Percentiles rank a stretch among this genome's conserved stretches.
phyloP scores from a whole-genome alignment of 2,888 invertebrate species.

The Protula sp. region DNA sequence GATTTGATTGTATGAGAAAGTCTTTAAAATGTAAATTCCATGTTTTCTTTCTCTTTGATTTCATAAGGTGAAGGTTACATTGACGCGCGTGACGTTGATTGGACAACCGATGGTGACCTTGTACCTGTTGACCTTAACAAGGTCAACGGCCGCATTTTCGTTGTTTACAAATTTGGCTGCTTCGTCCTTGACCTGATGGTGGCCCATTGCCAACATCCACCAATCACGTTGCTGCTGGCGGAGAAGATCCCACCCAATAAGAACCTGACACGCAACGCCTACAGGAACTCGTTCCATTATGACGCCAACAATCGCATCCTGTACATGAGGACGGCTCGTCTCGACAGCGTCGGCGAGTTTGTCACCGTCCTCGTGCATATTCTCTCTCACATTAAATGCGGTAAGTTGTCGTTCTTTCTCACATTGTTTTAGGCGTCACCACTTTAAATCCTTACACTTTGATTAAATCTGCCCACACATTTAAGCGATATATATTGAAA shows the following conservation, averaged over 20 bases:
- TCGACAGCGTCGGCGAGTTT: slow-evolving; percentile 48
- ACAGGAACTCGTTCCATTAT: slow-evolving; percentile 48
- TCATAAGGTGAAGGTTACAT: slow-evolving; percentile 39
- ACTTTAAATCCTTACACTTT: too few relatives aligned
- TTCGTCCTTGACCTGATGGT: slow-evolving; percentile 41
- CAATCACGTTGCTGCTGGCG: slow-evolving; percentile 46
- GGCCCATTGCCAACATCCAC: slow-evolving; percentile 40
- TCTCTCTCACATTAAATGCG: slow-evolving; percentile 47
- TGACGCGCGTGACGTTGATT: slow-evolving; percentile 38
- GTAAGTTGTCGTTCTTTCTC: slow-evolving; percentile 18
- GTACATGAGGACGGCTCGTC: slow-evolving; percentile 39
- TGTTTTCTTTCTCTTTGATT: too few relatives aligned
- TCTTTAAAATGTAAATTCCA: too few relatives aligned
- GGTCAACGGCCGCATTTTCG: slow-evolving; percentile 40
- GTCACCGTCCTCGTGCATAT: slow-evolving; percentile 44
- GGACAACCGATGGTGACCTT: slow-evolving; percentile 41
- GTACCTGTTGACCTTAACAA: slow-evolving; percentile 46
- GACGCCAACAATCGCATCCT: slow-evolving; percentile 48
- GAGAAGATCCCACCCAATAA: slow-evolving; percentile 45
- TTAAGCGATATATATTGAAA: not conserved
- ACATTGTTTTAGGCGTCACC: too few relatives aligned
- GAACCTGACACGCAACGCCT: slow-evolving; percentile 38
- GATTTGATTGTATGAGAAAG: too few relatives aligned
- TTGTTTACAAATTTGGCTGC: slow-evolving; percentile 50
- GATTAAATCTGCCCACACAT: not conserved